Evolutionary conservation across 1,140 invertebrate species (phyloP).

Genomic region (Trichonephila inaurata): DNA sequence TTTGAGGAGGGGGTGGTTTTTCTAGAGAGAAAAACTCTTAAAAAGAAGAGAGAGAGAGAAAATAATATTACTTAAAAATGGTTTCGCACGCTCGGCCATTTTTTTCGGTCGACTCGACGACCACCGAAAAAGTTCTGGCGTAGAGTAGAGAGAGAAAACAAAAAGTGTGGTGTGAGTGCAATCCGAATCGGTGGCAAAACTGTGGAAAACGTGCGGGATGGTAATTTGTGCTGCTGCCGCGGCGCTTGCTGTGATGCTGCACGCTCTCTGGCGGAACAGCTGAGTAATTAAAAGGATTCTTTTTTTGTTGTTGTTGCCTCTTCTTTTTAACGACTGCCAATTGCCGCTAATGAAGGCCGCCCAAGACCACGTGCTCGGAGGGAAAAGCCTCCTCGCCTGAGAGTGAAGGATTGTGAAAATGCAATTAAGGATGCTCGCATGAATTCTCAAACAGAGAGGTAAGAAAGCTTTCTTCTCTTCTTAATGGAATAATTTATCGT

Average conservation of each 20-base stretch:
- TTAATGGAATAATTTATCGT: slow-evolving; percentile 70
- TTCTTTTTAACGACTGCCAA: slow-evolving; percentile 57
- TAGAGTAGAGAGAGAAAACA: slow-evolving; percentile 13
- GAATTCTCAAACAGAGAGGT: slow-evolving; percentile 74
- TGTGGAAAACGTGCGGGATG: slow-evolving; percentile 50
- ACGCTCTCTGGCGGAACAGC: slow-evolving; percentile 74
- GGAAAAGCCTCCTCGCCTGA: slow-evolving; percentile 47
- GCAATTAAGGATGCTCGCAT: slow-evolving; percentile 75
- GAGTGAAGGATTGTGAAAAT: slow-evolving; percentile 73
- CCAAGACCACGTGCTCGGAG: slow-evolving; percentile 64
- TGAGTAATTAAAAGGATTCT: slow-evolving; percentile 75
- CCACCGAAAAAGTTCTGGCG: slow-evolving; percentile 23
- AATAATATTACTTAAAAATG: slow-evolving; percentile 16
- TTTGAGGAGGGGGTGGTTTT: slow-evolving; percentile 25
- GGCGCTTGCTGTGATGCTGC: slow-evolving; percentile 41
- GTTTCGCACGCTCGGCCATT: slow-evolving; percentile 68
- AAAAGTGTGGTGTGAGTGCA: slow-evolving; percentile 20
- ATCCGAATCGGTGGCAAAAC: slow-evolving; percentile 20
- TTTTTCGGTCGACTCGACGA: slow-evolving; percentile 49
- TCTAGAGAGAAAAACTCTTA: neutral
- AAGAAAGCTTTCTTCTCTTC: slow-evolving; percentile 32
- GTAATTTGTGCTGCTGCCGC: slow-evolving; percentile 68
- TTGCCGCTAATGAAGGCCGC: slow-evolving; percentile 73
- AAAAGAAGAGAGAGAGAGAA: neutral
- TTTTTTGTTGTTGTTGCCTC: slow-evolving; percentile 13